These are phyloP conservation scores for Dendrolimus houi DNA, from an alignment of 2,888 invertebrate genomes.

Conservation along the genomic window DNA sequence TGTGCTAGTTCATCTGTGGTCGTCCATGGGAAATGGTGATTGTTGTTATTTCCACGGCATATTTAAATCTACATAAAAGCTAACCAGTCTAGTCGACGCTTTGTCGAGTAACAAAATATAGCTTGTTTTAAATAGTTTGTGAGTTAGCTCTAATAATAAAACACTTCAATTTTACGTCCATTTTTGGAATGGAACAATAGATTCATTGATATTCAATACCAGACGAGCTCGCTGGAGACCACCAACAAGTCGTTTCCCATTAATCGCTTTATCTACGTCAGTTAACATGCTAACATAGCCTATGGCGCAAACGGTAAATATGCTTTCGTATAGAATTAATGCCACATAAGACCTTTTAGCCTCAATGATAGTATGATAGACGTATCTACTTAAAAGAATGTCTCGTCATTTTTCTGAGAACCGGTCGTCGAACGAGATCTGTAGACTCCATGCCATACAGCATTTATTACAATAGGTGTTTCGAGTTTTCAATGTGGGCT, in stretches of 20 bases:
- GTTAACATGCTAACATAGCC: not conserved
- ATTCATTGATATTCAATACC: slow-evolving; percentile 26
- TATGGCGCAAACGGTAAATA: not conserved
- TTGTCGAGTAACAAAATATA: too few relatives aligned
- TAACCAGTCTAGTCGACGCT: not conserved
- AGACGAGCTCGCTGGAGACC: slow-evolving; percentile 1
- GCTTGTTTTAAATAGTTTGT: not conserved
- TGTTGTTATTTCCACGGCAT: slow-evolving; percentile 37
- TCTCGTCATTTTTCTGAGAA: slow-evolving; percentile 58
- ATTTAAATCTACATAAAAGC: not conserved
- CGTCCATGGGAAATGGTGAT: slow-evolving; percentile 30
- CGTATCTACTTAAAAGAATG: slow-evolving; percentile 38
- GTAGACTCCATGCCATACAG: slow-evolving; percentile 22
- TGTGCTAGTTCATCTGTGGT: slow-evolving; percentile 47
- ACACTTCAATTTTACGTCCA: slow-evolving; percentile 10
- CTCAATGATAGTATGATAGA: slow-evolving; percentile 2
- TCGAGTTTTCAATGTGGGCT: slow-evolving; percentile 32
- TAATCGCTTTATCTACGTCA: not conserved
- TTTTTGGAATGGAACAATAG: slow-evolving; percentile 26
- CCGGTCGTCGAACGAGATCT: slow-evolving; percentile 45
- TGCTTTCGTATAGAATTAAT: slow-evolving; percentile 7
- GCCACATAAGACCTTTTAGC: slow-evolving; percentile 5
- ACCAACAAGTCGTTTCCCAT: slow-evolving; percentile 1
- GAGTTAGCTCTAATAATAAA: not conserved
- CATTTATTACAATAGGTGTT: slow-evolving; percentile 45